Conservation (phyloP, 2,113 vertebrate genomes). For the Tonatia bakeri region DNA sequence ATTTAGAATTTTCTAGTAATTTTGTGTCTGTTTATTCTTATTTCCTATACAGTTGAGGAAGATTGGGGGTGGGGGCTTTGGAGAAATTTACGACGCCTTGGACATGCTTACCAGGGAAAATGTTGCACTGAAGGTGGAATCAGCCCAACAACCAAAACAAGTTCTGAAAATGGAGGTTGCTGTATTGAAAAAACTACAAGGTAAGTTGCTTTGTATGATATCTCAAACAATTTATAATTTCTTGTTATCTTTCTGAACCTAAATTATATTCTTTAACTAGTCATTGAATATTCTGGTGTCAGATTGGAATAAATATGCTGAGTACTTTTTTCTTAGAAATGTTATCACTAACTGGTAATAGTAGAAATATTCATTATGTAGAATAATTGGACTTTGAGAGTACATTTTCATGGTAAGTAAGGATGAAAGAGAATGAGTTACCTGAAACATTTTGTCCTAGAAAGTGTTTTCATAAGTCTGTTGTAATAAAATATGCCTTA, state of each 20-base stretch:
- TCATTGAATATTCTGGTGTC: conserved; percentile 15
- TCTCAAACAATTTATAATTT: conserved; percentile 1
- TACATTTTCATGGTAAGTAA: conserved; percentile 12
- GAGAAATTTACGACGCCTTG: conserved; percentile 98
- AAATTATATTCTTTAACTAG: background rate
- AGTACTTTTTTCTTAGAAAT: conserved; percentile 48
- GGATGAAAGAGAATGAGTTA: background rate
- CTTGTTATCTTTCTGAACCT: conserved; percentile 13
- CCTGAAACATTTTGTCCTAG: conserved; percentile 5
- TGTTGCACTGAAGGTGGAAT: conserved; percentile 98
- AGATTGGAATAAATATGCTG: background rate
- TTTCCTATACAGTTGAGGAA: conserved; percentile 88
- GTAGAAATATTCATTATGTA: background rate
- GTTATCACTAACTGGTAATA: background rate
- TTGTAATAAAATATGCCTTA: background rate
- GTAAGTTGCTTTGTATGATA: conserved; percentile 78
- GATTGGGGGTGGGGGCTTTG: conserved; percentile 98
- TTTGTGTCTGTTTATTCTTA: conserved; percentile 46
- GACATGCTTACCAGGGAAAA: conserved; percentile 93
- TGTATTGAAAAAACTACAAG: conserved; percentile 98
- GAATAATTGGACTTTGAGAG: conserved; percentile 6
- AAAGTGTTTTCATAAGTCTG: conserved; percentile 15
- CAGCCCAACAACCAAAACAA: conserved; percentile 98
- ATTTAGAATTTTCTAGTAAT: conserved; percentile 37
- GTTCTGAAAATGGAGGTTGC: conserved; percentile 99